Evolutionary conservation across 2,113 vertebrate species (phyloP), one percentile per base, ranked within the genome.

Genomic region (Mirza zaza): DNA sequence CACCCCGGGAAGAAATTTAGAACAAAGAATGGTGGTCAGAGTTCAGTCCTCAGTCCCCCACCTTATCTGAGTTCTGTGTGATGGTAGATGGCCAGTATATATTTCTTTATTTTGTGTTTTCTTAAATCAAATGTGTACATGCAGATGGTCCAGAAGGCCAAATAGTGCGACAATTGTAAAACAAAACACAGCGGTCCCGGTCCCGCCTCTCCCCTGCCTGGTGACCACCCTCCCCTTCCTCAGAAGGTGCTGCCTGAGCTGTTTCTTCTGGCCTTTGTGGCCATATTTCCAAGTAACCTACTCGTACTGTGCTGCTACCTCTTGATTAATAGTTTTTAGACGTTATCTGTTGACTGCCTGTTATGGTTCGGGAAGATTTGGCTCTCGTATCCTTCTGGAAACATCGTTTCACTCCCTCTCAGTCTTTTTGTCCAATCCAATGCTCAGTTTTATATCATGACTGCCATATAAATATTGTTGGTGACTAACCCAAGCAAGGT

Each of bases 21-120:
- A 63, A 63, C 61, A 29, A 63, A 29, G 61, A 29, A 29, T 63
- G 61, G 61, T 63, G 11, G 61, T 63, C 10, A 63, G 25, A 12
- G 11, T 63, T 63, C 61, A 13, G 27, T 63, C 25, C 61, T 63
- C 61, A 29, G 25, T 63, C 5, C 25, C 25, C 25, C 25, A 10
- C 10, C 61, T 63, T 63, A 29, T 63, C 61, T 29, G 25, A 63
- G 61, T 25, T 29, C 61, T 29, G 27, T 63, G 27, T 29, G 61
- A 63, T 29, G 61, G 61, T 63, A 5, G 61, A 29, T 63, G 61
- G 45, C 45, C 4, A 5, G 71, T 14, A 6, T 63, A 4, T 4
- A 52, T 80, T 84, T 80, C 45, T 87, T 90, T 82, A 67, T 57
- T 81, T 92, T 75, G 45, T 77, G 59, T 65, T 70, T 93, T 52